Evolutionary conservation across 92 coral and sea anemone species (phyloP).

Genomic region (Parazoanthus atlanticus): DNA sequence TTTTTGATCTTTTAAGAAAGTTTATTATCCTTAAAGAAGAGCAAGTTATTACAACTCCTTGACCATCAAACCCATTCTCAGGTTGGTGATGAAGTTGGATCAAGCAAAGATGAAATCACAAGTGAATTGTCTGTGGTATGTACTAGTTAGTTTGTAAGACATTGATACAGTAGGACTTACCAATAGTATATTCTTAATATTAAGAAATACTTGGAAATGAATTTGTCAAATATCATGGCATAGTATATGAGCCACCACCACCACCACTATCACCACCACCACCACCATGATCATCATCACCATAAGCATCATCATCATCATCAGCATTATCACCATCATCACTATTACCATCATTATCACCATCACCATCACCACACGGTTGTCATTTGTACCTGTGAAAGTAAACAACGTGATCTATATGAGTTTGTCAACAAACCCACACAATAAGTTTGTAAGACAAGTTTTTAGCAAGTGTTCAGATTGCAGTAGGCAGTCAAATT

Average conservation of each 20-base stretch:
- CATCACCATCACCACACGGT: background rate
- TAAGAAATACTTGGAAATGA: background rate
- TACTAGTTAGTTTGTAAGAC: background rate
- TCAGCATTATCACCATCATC: background rate
- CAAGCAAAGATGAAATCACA: conserved; percentile 20
- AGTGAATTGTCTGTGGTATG: background rate
- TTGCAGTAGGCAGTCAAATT: too few relatives aligned
- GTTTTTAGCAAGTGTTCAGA: too few relatives aligned
- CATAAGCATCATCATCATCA: background rate
- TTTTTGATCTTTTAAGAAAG: conserved; percentile 6
- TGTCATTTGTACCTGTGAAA: too few relatives aligned
- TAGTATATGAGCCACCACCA: background rate
- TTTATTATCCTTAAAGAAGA: conserved; percentile 36
- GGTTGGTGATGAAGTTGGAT: background rate
- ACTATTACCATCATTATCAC: background rate
- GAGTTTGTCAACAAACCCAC: too few relatives aligned
- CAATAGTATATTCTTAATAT: too few relatives aligned
- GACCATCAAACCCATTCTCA: conserved; percentile 7
- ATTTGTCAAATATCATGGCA: background rate
- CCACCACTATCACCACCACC: background rate
- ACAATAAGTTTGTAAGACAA: too few relatives aligned
- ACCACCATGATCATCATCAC: too few relatives aligned
- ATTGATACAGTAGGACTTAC: background rate
- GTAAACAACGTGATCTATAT: too few relatives aligned
- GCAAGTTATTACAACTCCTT: conserved; percentile 35